These are phyloP conservation scores for Odobenus rosmarus DNA, from an alignment of 2,113 vertebrate species.

Conservation along the genomic window DNA sequence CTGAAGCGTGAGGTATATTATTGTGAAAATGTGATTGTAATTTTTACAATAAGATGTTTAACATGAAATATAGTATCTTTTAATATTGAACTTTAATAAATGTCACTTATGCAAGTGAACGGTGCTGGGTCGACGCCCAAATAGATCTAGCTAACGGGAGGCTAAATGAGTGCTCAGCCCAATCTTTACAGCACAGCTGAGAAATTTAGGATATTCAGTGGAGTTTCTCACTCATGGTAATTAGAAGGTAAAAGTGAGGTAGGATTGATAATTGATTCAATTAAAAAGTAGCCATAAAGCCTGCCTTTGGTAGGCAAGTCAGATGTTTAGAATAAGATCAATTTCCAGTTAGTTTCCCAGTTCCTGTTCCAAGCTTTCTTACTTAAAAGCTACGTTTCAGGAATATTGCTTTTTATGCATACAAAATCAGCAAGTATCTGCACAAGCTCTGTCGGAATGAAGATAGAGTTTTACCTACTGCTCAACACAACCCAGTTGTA, in stretches of 20 bases:
- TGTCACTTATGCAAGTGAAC: conserved; percentile 1
- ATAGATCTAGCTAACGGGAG: background rate
- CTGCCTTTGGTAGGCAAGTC: background rate
- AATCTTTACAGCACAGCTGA: background rate
- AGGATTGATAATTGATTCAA: background rate
- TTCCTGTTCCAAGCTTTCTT: background rate
- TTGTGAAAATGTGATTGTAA: conserved; percentile 64
- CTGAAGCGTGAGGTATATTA: conserved; percentile 51
- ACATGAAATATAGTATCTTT: conserved; percentile 33
- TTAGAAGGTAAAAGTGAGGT: conserved; percentile 31
- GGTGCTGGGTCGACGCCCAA: background rate
- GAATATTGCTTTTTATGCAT: background rate
- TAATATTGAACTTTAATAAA: conserved; percentile 34
- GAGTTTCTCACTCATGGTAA: background rate
- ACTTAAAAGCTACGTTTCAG: background rate
- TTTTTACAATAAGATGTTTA: conserved; percentile 56
- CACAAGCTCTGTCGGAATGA: background rate
- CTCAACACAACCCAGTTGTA: background rate
- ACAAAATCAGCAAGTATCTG: background rate
- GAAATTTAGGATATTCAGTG: background rate
- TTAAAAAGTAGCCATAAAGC: background rate
- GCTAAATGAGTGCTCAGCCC: background rate
- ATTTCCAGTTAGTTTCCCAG: background rate
- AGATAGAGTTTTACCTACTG: background rate
- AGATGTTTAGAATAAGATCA: background rate